Base-by-base conservation (phyloP, 2,888 invertebrate genomes). In the Glaucopsyche alexis region DNA sequence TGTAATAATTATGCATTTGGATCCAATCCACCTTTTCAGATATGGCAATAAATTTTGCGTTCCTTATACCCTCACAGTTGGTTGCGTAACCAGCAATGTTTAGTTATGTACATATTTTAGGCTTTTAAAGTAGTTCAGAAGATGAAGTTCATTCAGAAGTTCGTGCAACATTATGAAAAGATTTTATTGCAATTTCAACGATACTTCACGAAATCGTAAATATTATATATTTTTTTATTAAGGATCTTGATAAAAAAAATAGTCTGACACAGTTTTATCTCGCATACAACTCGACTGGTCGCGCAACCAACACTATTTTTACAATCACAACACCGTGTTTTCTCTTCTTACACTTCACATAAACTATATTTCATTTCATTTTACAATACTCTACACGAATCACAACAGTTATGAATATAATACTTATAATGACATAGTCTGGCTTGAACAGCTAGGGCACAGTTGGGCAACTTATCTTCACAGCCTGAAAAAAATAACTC, bases 391-490 rank as follows among this genome's bases (percentile, higher is more conserved):
- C 74, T 82, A 82, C 96, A 96, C n/a, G 96, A 95, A 71, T 93
- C 94, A 84, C 98, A 98, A 86, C 98, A 98, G 78, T 96, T 96
- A 78, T 94, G 94, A 73, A 95, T 94, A 89, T 98, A 98, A 89
- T 97, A 98, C 78, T 96, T 95, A 84, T 97, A 97, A 81, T 95
- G 95, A 85, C 98, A 98, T 3, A 98, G 94, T 67, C 97, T 94
- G 7, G 97, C 97, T 86, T 97, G 97, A 4, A 96, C 96, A 0
- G 97, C 98, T 80, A 98, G 88, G 74, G 94, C 94, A 84, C 98
- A 98, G 87, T 97, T 96, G 65, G 93, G 90, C 83, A 96, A 94
- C 82, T 95, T 95, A 85, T 98, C 97, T 72, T 94, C 90, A 85
- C 97, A 97, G 73, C 91, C 93, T 84, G 82, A 70, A 82, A 84